Percentiles rank a stretch among this genome's conserved stretches.
These are phyloP conservation scores for Vulpes vulpes DNA, from an alignment of 2,113 vertebrate genomes.

Conservation along the genomic window DNA sequence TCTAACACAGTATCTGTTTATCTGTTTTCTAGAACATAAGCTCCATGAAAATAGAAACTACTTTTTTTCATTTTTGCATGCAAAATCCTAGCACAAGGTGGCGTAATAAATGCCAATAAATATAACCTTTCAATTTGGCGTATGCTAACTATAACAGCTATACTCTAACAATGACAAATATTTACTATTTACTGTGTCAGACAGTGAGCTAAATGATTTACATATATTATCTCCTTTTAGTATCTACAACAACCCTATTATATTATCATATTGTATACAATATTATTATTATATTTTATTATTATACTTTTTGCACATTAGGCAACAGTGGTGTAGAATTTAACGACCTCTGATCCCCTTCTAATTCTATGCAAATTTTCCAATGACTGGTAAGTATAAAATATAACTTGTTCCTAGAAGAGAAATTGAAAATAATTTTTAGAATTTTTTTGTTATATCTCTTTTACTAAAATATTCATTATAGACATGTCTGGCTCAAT, in stretches of 20 bases:
- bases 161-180: background rate
- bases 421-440: slow-evolving; percentile 30
- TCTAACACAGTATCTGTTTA: background rate
- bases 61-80: background rate
- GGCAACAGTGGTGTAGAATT: background rate
- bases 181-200: slow-evolving; percentile 41
- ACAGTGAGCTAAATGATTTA: slow-evolving; percentile 1
- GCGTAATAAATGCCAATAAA: background rate
- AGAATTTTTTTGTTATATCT: background rate
- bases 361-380: background rate
- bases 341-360: background rate
- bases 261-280: background rate
- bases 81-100: background rate
- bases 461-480: background rate
- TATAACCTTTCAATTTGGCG: background rate
- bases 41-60: background rate
- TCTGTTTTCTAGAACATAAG: background rate
- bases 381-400: slow-evolving; percentile 19
- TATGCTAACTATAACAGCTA: background rate
- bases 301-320: background rate
- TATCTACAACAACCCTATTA: background rate
- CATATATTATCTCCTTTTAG: slow-evolving; percentile 8
- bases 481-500: background rate
- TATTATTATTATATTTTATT: background rate
- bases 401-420: background rate